Percentiles rank a stretch among this genome's conserved stretches.
Evolutionary conservation across 1,140 invertebrate genomes (phyloP).

Genomic region (Drosophila navojoa): DNA sequence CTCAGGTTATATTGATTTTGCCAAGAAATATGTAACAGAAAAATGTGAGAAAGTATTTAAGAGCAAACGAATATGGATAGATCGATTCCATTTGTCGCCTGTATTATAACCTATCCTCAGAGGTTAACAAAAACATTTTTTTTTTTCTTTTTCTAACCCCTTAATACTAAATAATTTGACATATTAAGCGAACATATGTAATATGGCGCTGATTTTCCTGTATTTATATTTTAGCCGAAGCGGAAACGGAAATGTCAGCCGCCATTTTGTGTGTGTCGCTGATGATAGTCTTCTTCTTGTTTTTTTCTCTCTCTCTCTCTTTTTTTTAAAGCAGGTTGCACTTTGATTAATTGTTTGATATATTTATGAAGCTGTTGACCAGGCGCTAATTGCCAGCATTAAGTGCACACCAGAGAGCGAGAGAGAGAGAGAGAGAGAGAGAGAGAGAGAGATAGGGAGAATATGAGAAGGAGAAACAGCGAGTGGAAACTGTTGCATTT

Average conservation of each 20-base stretch:
- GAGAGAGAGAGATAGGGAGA: no score
- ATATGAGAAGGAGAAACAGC: neutral
- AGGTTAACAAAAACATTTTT: neutral
- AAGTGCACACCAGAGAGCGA: constrained; percentile 5
- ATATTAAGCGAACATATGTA: constrained; percentile 4
- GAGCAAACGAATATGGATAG: no score
- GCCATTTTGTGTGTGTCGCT: constrained; percentile 31
- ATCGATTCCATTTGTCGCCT: neutral
- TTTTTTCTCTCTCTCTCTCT: neutral
- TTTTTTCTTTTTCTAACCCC: neutral
- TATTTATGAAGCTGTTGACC: constrained; percentile 45
- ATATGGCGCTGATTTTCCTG: neutral
- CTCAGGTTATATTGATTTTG: no score
- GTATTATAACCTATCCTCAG: no score
- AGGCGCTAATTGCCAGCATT: constrained; percentile 42
- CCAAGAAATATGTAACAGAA: neutral
- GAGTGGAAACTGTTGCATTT: constrained; percentile 9
- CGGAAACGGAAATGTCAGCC: constrained; percentile 40
- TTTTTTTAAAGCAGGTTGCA: constrained; percentile 14
- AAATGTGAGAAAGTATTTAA: no score
- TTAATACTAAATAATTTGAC: constrained; percentile 6
- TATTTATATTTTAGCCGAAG: neutral
- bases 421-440: neutral
- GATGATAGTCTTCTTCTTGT: neutral
- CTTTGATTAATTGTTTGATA: constrained; percentile 52